Conservation (phyloP, 2,888 invertebrate genomes). For the Thymelicus lineola region DNA sequence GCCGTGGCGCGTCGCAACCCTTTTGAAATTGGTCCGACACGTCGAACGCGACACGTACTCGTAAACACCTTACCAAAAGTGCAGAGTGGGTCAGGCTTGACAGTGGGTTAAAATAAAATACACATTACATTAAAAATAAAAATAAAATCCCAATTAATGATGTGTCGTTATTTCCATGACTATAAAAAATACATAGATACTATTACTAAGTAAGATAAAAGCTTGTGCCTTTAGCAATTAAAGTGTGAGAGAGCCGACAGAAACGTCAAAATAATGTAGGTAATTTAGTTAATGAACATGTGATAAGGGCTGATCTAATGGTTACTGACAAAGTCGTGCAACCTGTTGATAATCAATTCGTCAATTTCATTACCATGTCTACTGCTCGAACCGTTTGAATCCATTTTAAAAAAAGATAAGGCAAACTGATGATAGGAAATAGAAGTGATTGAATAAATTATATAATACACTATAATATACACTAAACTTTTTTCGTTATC, state of each 20-base stretch:
- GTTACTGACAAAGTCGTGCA: slow-evolving; percentile 1
- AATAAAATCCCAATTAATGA: too few species aligned
- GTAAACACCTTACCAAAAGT: too few species aligned
- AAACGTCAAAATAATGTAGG: neutral
- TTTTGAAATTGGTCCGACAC: too few species aligned
- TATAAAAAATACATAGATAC: too few species aligned
- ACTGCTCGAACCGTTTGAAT: slow-evolving; percentile 11
- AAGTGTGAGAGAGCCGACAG: neutral
- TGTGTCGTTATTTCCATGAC: too few species aligned
- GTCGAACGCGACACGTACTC: too few species aligned
- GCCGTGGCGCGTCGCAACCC: too few species aligned
- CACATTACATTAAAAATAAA: too few species aligned
- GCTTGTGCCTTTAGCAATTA: neutral
- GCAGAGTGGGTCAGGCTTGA: too few species aligned
- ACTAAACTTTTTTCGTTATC: slow-evolving; percentile 11
- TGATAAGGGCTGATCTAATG: slow-evolving; percentile 30
- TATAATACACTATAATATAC: neutral
- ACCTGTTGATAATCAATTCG: slow-evolving; percentile 33
- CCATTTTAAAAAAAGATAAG: slow-evolving; percentile 2
- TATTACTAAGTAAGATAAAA: too few species aligned
- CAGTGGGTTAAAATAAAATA: too few species aligned
- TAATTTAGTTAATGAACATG: slow-evolving; percentile 37
- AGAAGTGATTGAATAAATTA: slow-evolving; percentile 5
- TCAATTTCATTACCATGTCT: slow-evolving; percentile 40
- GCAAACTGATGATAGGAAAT: slow-evolving; percentile 4